Percentiles rank a stretch among this genome's conserved stretches.
Conservation (phyloP, 2,113 vertebrate species). For the Atlantisia rogersi region DNA sequence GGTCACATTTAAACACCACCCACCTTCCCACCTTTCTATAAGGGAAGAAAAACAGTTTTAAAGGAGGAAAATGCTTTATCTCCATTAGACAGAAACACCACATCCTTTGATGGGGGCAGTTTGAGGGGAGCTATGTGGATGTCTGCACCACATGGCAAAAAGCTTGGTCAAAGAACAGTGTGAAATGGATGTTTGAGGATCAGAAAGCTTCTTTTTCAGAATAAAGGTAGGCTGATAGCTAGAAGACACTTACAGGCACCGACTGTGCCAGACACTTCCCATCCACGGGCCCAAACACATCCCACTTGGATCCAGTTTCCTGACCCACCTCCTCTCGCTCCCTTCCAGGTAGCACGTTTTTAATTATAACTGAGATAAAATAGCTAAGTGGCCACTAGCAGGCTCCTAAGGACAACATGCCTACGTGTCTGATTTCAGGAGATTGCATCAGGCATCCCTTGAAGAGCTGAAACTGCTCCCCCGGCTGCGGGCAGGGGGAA, state of each 20-base stretch:
- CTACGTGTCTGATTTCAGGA: not conserved
- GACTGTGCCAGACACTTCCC: not conserved
- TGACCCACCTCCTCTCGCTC: constrained; percentile 3
- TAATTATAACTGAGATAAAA: constrained; percentile 19
- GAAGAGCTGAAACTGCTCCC: not conserved
- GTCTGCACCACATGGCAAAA: not conserved
- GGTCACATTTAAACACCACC: not conserved
- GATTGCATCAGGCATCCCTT: constrained; percentile 33
- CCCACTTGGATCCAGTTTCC: not conserved
- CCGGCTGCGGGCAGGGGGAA: not conserved
- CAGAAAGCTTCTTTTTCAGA: not conserved
- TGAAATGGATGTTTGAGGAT: not conserved
- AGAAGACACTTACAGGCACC: not conserved
- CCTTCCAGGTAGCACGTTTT: not conserved
- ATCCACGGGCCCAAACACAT: constrained; percentile 4
- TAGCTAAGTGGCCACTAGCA: constrained; percentile 18
- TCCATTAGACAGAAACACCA: not conserved
- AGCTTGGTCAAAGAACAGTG: not conserved
- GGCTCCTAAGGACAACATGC: not conserved
- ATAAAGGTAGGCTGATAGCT: not conserved
- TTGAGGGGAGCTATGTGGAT: not conserved
- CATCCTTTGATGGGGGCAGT: not conserved
- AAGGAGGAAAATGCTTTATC: not conserved
- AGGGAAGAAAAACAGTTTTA: not conserved
- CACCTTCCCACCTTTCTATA: not conserved